Conservation (phyloP, 2,888 invertebrate genomes). For the Drosophila fungiperda region DNA sequence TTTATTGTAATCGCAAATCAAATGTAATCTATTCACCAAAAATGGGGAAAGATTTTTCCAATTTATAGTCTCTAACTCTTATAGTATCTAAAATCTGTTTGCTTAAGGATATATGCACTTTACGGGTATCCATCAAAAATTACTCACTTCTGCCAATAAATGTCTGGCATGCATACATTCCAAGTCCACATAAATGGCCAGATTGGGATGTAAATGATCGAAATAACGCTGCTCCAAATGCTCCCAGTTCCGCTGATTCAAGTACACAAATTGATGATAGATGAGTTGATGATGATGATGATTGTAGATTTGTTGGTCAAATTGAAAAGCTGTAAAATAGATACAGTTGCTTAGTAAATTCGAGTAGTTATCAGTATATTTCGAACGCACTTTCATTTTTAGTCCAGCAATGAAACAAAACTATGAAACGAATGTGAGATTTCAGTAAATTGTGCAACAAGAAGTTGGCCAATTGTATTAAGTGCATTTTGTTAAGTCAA, state of each 20-base stretch:
- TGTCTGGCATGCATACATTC: conserved; percentile 57
- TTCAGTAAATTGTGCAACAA: conserved; percentile 69
- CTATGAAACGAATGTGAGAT: conserved; percentile 54
- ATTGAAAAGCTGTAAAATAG: conserved; percentile 33
- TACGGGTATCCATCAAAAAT: background rate
- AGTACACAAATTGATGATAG: conserved; percentile 63
- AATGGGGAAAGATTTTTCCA: background rate
- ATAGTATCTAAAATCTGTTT: no score
- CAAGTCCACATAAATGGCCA: conserved; percentile 78
- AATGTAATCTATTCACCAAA: background rate
- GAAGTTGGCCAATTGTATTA: conserved; percentile 66
- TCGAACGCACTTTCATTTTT: conserved; percentile 52
- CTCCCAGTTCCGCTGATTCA: conserved; percentile 35
- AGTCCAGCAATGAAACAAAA: conserved; percentile 75
- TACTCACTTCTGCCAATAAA: conserved; percentile 53
- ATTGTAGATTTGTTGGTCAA: conserved; percentile 50
- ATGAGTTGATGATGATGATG: conserved; percentile 43
- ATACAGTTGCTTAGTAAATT: background rate
- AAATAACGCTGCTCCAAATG: conserved; percentile 60
- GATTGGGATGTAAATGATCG: conserved; percentile 50
- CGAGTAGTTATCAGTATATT: background rate
- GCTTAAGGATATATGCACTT: background rate
- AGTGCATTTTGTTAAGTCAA: conserved; percentile 48
- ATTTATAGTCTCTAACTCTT: no score
- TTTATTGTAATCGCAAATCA: background rate